Evolutionary conservation across 1,140 invertebrate species (phyloP).

Genomic region (Oppia nitens): DNA sequence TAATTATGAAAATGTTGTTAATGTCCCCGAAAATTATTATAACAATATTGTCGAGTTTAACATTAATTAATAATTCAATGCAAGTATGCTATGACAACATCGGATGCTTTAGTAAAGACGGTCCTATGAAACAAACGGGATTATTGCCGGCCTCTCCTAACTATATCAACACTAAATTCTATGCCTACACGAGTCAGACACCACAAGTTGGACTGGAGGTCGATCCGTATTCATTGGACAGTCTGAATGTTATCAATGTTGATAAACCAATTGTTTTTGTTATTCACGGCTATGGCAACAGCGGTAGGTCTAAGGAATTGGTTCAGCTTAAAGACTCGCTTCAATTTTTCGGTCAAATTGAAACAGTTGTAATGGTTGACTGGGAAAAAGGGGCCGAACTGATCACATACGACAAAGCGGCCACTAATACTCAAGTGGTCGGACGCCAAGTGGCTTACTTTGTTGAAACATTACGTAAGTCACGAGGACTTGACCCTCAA

Average conservation of each 20-base stretch:
- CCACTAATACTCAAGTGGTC: neutral
- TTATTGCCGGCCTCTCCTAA: constrained; percentile 23
- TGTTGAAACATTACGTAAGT: neutral
- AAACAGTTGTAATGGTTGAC: constrained; percentile 29
- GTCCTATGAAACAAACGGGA: constrained; percentile 22
- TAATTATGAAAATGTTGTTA: too few species aligned
- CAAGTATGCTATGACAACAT: constrained; percentile 28
- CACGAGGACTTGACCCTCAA: neutral
- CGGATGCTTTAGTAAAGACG: constrained; percentile 26
- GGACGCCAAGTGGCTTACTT: neutral
- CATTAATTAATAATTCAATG: too few species aligned
- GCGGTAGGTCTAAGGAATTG: constrained; percentile 21
- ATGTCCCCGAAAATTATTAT: too few species aligned
- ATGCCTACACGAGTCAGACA: constrained; percentile 22
- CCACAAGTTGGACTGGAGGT: constrained; percentile 17
- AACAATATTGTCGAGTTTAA: too few species aligned
- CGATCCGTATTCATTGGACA: constrained; percentile 2
- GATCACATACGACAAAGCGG: too few species aligned
- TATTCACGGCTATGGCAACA: constrained; percentile 27
- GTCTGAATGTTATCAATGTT: neutral
- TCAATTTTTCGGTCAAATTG: constrained; percentile 16
- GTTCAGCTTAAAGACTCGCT: constrained; percentile 1
- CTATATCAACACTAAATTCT: constrained; percentile 24
- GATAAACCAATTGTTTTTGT: constrained; percentile 23
- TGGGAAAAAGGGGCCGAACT: constrained; percentile 28